Base-by-base conservation (phyloP, 2,797 vertebrate genomes). In the Stomatorhinus walkeri region DNA sequence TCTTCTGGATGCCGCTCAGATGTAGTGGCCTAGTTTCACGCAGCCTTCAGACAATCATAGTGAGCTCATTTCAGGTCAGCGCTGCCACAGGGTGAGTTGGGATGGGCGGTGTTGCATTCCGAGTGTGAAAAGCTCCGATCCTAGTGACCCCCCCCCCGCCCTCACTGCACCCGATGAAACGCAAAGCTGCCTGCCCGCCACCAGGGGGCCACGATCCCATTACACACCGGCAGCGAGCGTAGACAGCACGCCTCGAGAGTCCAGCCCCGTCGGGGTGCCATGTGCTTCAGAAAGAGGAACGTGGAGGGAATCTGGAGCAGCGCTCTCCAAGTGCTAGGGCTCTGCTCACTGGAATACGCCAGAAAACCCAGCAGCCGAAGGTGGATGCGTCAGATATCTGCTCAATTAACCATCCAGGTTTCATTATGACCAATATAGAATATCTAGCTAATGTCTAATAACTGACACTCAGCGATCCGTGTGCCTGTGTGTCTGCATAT, bases 181-280 rank as follows among this genome's bases (percentile, higher is more conserved):
- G 90, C 90, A 90, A 90, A 90, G 89, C 89, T 91, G 92, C 91
- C 90, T 86, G 91, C 91, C 88, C 36, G 84, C 90, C 89, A 92
- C 90, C 91, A 22, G 32, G 72, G 68, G 12, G 24, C 72, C 19
- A 19, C 52, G 52, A 56, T 84, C 9, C 51, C 36, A 22, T 40
- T 83, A 7, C 51, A 56, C 52, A 40, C 49, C 49, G 90, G 89
- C 90, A 90, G 88, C 88, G 81, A 88, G 87, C 88, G 88, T 87
- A 90, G 90, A 91, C 90, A 91, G 90, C 90, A 87, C 87, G 88
- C 91, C 92, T 90, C 90, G 9, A 90, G 91, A 91, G 90, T 89
- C 88, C 87, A 72, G 90, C 87, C 91, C 43, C 19, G 51, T 84
- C 48, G 43, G 9, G 48, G 81, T 84, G 81, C 43, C 43, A 12